Evolutionary conservation across 2,888 invertebrate genomes (phyloP).

Genomic region (Bedellia somnulentella): DNA sequence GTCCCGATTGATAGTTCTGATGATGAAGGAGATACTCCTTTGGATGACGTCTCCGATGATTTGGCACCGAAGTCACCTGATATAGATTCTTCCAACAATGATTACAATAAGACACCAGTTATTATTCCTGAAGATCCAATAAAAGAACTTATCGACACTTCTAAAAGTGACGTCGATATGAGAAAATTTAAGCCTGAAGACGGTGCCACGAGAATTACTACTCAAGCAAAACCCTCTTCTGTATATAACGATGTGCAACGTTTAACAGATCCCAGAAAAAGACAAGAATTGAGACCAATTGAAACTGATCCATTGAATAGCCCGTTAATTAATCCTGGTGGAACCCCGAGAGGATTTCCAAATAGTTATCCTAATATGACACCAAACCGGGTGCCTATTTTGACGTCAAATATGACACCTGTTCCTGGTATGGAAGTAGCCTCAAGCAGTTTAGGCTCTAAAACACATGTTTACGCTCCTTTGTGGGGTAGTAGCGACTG

Average conservation of each 20-base stretch:
- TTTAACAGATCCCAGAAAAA: constrained; percentile 26
- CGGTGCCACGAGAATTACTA: constrained; percentile 1
- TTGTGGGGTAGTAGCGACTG: no score
- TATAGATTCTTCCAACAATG: constrained; percentile 13
- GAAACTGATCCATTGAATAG: no score
- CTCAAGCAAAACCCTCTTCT: background rate
- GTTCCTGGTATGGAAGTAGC: background rate
- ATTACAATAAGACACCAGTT: constrained; percentile 27
- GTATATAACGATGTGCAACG: constrained; percentile 3
- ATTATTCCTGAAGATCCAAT: constrained; percentile 44
- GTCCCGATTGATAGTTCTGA: constrained; percentile 29
- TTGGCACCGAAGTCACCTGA: constrained; percentile 46
- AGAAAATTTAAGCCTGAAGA: constrained; percentile 19
- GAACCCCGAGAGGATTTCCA: constrained; percentile 13
- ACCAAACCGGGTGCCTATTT: constrained; percentile 4
- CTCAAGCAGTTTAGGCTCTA: background rate
- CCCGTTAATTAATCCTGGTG: constrained; percentile 16
- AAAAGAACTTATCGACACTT: constrained; percentile 14
- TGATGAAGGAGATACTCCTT: constrained; percentile 18
- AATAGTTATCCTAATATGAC: constrained; percentile 13
- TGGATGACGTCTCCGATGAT: constrained; percentile 23
- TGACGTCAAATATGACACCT: constrained; percentile 12
- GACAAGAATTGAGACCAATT: constrained; percentile 10
- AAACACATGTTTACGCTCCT: background rate
- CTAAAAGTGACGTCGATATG: constrained; percentile 37